These are phyloP conservation scores for Panthera tigris DNA, from an alignment of 2,113 vertebrate genomes.

Conservation along the genomic window DNA sequence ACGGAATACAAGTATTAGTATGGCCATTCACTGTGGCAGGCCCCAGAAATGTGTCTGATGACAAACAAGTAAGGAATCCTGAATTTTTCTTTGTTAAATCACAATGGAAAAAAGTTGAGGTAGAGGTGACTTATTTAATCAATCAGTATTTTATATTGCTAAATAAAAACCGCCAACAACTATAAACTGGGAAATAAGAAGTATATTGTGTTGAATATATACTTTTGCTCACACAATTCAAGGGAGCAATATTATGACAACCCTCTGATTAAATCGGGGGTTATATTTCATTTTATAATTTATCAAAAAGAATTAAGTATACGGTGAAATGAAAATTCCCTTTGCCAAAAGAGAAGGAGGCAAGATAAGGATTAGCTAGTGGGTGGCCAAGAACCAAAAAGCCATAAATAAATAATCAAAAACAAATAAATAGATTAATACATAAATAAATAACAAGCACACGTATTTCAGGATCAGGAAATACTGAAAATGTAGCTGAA, in stretches of 20 bases:
- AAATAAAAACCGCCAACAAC: neutral
- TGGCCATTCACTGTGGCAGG: neutral
- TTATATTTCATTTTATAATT: slow-evolving; percentile 4
- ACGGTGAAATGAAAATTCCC: neutral
- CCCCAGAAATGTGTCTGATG: neutral
- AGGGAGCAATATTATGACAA: neutral
- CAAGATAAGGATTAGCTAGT: neutral
- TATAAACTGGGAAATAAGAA: neutral
- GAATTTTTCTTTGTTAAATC: neutral
- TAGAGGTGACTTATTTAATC: neutral
- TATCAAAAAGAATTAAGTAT: slow-evolving; percentile 1
- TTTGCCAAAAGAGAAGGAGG: neutral
- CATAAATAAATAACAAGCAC: neutral
- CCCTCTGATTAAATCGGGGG: neutral
- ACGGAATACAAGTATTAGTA: neutral
- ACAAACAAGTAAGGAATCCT: neutral
- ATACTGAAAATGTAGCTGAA: neutral
- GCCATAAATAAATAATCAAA: neutral
- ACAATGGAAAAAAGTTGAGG: neutral
- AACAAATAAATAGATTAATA: neutral
- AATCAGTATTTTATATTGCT: neutral
- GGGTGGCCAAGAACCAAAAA: neutral
- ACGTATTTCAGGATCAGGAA: neutral
- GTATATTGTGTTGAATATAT: neutral
- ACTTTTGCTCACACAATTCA: neutral